phyloP scores from a whole-genome alignment of 2,113 vertebrate genomes.

The Oreotrochilus melanogaster region DNA sequence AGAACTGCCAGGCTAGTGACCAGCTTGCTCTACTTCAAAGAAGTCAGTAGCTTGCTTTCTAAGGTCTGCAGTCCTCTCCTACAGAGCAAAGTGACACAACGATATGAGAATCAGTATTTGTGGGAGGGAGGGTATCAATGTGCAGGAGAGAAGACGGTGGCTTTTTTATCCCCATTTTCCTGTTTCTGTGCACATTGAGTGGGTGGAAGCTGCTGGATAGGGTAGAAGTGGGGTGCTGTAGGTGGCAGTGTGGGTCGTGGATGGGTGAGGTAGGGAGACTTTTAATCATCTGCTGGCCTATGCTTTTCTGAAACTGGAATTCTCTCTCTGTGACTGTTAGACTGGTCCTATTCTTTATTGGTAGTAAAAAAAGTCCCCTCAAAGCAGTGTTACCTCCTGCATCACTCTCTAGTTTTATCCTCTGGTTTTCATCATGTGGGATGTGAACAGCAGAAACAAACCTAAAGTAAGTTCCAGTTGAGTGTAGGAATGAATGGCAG shows the following conservation, averaged over 20 bases:
- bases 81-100: neutral
- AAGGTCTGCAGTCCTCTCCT: neutral
- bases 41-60: neutral
- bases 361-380: neutral
- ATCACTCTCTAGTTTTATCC: neutral
- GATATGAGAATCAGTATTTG: neutral
- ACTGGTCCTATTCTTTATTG: neutral
- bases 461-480: neutral
- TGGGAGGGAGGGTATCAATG: neutral
- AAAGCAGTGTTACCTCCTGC: neutral
- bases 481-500: neutral
- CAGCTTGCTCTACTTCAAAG: neutral
- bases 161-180: neutral
- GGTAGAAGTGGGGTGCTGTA: neutral
- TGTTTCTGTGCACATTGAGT: neutral
- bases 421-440: neutral
- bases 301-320: constrained; percentile 4
- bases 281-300: neutral
- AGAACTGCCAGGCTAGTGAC: neutral
- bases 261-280: neutral
- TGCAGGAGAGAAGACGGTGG: neutral
- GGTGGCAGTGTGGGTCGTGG: neutral
- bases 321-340: neutral
- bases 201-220: neutral
- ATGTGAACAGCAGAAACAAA: neutral